These are phyloP conservation scores for Eclectus roratus DNA, from an alignment of 2,113 vertebrate genomes.

Conservation along the genomic window DNA sequence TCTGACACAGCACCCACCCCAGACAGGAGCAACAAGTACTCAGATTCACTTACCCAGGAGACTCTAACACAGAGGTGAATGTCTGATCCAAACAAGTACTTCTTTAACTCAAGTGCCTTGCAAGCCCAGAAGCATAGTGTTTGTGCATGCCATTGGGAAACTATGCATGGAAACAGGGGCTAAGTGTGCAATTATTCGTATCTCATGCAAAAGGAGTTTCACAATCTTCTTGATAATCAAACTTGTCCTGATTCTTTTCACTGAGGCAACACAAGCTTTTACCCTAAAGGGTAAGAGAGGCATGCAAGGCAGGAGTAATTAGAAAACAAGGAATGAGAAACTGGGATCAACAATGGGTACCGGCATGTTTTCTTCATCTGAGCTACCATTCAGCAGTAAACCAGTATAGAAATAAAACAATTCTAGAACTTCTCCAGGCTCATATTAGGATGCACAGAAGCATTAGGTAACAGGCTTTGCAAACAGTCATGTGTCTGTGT, in stretches of 20 bases:
- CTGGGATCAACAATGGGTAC: background rate
- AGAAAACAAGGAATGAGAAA: background rate
- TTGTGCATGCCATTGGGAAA: background rate
- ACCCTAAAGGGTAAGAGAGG: background rate
- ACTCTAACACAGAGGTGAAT: background rate
- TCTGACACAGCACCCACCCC: background rate
- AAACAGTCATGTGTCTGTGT: background rate
- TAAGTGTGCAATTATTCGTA: background rate
- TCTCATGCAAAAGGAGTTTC: constrained; percentile 33
- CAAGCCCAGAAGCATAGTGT: background rate
- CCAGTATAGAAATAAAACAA: background rate
- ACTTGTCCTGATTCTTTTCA: background rate
- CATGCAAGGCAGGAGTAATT: background rate
- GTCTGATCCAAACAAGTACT: background rate
- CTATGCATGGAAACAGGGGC: background rate
- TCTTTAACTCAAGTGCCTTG: background rate
- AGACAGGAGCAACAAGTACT: background rate
- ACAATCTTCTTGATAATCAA: background rate
- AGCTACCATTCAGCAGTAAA: background rate
- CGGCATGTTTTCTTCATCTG: background rate
- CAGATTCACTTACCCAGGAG: background rate
- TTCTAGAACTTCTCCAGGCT: background rate
- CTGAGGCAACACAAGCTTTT: background rate
- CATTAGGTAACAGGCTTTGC: background rate
- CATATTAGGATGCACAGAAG: background rate